Evolutionary conservation across 2,797 vertebrate species (phyloP), one percentile per base, ranked within the genome.

Genomic region (Hyperoplus lanceolatus): DNA sequence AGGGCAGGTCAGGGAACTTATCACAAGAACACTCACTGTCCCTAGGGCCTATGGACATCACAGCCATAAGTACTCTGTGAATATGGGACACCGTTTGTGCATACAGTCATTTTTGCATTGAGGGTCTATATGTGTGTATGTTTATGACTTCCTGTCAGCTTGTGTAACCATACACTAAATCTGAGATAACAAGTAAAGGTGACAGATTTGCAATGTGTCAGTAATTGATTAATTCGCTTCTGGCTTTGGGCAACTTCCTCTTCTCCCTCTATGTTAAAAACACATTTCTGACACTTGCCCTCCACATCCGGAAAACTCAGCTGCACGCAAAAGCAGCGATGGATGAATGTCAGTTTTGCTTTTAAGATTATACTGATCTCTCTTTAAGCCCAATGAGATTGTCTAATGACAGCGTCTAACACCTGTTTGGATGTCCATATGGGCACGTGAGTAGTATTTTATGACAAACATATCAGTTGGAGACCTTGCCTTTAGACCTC

Each of bases 71-170:
- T 60, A 43, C 77, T 65, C n/a, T 60, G 71, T 84, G 76, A 86
- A 88, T 83, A 80, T 82, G 77, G 77, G 70, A 83, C 73, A 76
- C 56, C 64, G 85, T 85, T 84, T 85, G 75, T 87, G 53, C 61
- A 41, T 50, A 11, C 42, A 75, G 63, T 55, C 64, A 51, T 73
- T 74, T 29, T 46, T 81, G 75, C 81, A 67, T 29, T 68, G 43
- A 73, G 54, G 51, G 50, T 53, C 48, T 59, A 38, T 1, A 1
- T 73, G 58, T 64, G 70, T 74, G 70, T 70, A 43, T 70, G 60
- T 70, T 62, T 66, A 70, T 74, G 53, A 71, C 72, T 77, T 88
- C 77, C 76, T 81, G 72, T 84, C 73, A 66, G 36, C 70, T 41
- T 73, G 65, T 73, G 68, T 70, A 80, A 81, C 59, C 69, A 48